Evolutionary conservation across 2,888 invertebrate genomes (phyloP), one percentile per base, ranked within the genome.

Genomic region (Yponomeuta cagnagella): DNA sequence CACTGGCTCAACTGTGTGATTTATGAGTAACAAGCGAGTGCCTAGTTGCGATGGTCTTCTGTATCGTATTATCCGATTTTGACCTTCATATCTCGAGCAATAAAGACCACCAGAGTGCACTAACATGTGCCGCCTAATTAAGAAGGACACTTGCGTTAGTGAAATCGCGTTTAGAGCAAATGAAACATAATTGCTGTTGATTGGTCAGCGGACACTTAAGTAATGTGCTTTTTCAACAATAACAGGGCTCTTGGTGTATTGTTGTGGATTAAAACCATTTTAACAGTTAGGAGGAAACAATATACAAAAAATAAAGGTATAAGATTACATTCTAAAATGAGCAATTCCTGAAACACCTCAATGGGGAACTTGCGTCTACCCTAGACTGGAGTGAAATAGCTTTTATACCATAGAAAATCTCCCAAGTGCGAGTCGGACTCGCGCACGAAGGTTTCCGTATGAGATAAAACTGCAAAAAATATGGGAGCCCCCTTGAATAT

Each of bases 1-100:
- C 85, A 82, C 82, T 82, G 78, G 78, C 75, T 81, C 87, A 89
- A 89, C 87, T 86, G 87, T 79, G 78, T 87, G 86, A 88, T 89
- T 87, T 88, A 89, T 76, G 79, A 81, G 77, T 78, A 77, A 77
- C 76, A 73, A 77, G 75, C 67, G 15, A 15, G 52, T 12, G 52
- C 15, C 52, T 58, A 12, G 52, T 12, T 58, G 12, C 52, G 52
- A 12, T 58, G 52, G 52, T 58, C 15, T 5, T 58, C 52, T 58
- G 52, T 15, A 0, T 4, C 52, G 5, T 5, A 2, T 15, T 15
- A 58, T 58, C 15, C 52, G 52, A 58, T 58, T 58, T 58, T 58
- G 52, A 58, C 52, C 52, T 58, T 58, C 15, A 15, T 15, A 2
- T 3, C 15, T 58, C 12, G 15, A 15, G 52, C 15, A 33, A 71